These are phyloP conservation scores for Sterna hirundo DNA, from an alignment of 2,113 vertebrate species.

Conservation along the genomic window DNA sequence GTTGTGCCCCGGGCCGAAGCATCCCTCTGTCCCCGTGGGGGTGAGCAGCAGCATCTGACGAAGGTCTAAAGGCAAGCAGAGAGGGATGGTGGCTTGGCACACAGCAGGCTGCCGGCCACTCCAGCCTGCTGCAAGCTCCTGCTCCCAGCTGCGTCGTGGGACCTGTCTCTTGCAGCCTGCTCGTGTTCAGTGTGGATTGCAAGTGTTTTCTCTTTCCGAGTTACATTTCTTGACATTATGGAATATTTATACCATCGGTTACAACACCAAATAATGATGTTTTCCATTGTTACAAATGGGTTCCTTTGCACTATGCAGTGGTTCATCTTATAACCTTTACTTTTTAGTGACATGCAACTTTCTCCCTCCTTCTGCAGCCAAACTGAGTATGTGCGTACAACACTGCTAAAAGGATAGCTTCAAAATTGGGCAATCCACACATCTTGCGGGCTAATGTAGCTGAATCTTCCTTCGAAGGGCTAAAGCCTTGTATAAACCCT, in stretches of 20 bases:
- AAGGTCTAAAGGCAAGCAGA: background rate
- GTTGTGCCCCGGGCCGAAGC: background rate
- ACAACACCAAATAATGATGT: background rate
- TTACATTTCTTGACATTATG: background rate
- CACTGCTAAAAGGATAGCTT: background rate
- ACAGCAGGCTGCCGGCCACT: no score
- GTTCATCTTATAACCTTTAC: background rate
- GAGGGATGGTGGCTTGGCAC: background rate
- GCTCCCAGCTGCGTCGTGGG: no score
- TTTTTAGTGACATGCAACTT: background rate
- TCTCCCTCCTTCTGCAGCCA: background rate
- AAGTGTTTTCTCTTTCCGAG: background rate
- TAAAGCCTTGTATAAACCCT: background rate
- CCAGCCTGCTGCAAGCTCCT: fast-evolving
- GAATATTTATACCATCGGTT: background rate
- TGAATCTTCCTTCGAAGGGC: background rate
- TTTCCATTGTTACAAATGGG: background rate
- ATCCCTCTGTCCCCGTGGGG: background rate
- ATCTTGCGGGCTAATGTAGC: background rate
- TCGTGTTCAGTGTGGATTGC: no score
- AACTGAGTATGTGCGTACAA: background rate
- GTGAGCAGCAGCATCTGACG: background rate
- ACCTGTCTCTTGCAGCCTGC: background rate
- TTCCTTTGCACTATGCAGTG: background rate
- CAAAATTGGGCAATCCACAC: background rate